These are phyloP conservation scores for Labeo catla DNA, from an alignment of 2,113 vertebrate genomes.

Conservation along the genomic window DNA sequence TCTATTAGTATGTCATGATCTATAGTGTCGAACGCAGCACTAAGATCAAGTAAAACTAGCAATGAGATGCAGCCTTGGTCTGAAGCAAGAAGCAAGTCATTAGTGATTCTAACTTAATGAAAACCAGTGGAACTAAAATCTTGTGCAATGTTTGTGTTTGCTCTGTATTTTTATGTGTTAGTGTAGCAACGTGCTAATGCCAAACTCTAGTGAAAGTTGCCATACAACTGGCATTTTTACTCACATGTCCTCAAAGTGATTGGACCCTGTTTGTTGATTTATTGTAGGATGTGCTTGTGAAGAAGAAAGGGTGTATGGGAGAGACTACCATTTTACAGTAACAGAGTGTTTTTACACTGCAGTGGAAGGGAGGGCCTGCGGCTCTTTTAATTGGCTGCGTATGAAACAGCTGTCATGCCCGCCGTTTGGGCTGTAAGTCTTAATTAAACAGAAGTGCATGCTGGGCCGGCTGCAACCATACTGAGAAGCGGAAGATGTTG, in stretches of 20 bases:
- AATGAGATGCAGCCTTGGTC: too few relatives aligned
- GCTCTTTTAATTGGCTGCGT: conserved; percentile 55
- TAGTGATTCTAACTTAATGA: too few relatives aligned
- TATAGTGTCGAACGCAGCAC: too few relatives aligned
- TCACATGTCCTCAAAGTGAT: neutral
- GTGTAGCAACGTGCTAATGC: neutral
- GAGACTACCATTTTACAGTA: conserved; percentile 24
- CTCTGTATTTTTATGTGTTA: neutral
- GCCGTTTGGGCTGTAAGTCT: conserved; percentile 45
- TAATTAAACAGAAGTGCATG: conserved; percentile 61
- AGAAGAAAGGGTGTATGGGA: neutral
- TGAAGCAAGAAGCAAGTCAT: too few relatives aligned
- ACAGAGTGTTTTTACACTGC: conserved; percentile 40
- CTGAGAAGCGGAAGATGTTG: conserved; percentile 9
- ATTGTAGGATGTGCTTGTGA: neutral
- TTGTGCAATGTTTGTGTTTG: neutral
- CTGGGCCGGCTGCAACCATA: conserved; percentile 41
- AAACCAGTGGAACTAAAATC: too few relatives aligned
- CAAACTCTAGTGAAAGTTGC: neutral
- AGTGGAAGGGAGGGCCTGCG: conserved; percentile 8
- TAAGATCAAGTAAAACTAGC: too few relatives aligned
- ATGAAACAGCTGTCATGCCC: conserved; percentile 59
- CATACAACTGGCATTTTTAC: neutral
- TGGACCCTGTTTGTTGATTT: neutral
- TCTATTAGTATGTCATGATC: too few relatives aligned